phyloP scores from a whole-genome alignment of 2,888 invertebrate species.

The Eupeodes latifasciatus region DNA sequence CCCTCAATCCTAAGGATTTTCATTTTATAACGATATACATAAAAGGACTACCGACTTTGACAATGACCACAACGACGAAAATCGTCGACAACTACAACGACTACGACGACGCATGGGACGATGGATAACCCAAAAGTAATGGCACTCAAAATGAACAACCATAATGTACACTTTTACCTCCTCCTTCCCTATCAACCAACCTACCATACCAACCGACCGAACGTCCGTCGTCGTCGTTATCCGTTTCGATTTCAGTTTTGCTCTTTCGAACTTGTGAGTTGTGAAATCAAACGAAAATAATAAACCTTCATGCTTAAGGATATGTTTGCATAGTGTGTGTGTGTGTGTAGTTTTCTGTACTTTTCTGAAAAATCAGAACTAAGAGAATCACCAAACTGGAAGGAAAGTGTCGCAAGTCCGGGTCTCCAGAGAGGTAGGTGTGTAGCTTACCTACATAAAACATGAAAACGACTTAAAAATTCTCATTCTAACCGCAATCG shows the following conservation, averaged over 20 bases:
- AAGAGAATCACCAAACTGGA: constrained; percentile 63
- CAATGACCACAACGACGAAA: neutral
- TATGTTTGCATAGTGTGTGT: constrained; percentile 3
- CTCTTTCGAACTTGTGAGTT: neutral
- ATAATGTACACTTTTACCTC: constrained; percentile 45
- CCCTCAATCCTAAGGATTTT: neutral
- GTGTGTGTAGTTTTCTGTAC: neutral
- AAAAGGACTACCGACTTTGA: neutral
- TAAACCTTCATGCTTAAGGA: constrained; percentile 2
- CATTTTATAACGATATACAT: neutral
- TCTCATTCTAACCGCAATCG: constrained; percentile 71
- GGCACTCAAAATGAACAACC: constrained; percentile 71
- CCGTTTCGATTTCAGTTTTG: constrained; percentile 32
- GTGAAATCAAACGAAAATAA: constrained; percentile 23
- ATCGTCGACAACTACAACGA: neutral
- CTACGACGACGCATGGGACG: constrained; percentile 14
- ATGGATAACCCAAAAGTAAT: constrained; percentile 70
- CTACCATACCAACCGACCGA: too few relatives aligned
- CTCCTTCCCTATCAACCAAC: constrained; percentile 15
- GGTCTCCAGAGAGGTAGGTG: neutral
- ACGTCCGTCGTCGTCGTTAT: too few relatives aligned
- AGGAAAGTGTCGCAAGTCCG: constrained; percentile 62
- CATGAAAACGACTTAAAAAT: constrained; percentile 68
- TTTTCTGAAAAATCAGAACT: constrained; percentile 37
- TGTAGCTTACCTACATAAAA: neutral